Base-by-base conservation (phyloP, 1,140 invertebrate genomes). In the Propsilocerus akamusi region DNA sequence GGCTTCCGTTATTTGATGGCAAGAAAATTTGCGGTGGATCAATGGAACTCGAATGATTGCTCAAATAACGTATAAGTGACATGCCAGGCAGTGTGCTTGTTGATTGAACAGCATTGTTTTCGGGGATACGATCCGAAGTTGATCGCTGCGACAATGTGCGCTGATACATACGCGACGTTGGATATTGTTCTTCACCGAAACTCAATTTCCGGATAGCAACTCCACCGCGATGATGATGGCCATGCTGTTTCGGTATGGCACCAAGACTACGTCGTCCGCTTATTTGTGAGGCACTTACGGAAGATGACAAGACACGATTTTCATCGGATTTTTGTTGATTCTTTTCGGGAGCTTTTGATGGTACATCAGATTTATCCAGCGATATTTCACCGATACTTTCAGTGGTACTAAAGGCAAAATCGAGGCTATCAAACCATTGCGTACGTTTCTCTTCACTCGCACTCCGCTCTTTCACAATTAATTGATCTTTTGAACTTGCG, bases 401-500 rank as follows among this genome's bases (percentile, higher is more conserved):
- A 8, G 47, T 26, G 24, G 47, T 48, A 41, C 22, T 41, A 41
- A 41, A 41, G 4, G 14, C 14, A 17, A 41, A 41, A 41, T 41
- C 34, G 49, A 69, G 72, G 58, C 72, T 73, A 55, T 68, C 65
- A 50, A 66, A 62, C 62, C 70, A 68, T 62, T 65, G 66, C 30
- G 58, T 60, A 61, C 69, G 68, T 55, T 65, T 68, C 50, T 63
- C 60, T 47, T 48, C 53, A 51, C 47, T 46, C 49, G 58, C 51
- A 25, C 61, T 55, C 55, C 67, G 28, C 7, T 68, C 70, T 62
- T 72, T 68, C 49, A 74, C 70, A 59, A 78, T 66, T 17, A 78
- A 61, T 34, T 75, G 71, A 59, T 78, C 76, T 61, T 77, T 77
- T 5, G 75, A 77, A 57, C 74, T 76, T 41, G 74, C 75, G 59